phyloP scores from a whole-genome alignment of 1,140 invertebrate genomes.

The Euborellia annulipes region DNA sequence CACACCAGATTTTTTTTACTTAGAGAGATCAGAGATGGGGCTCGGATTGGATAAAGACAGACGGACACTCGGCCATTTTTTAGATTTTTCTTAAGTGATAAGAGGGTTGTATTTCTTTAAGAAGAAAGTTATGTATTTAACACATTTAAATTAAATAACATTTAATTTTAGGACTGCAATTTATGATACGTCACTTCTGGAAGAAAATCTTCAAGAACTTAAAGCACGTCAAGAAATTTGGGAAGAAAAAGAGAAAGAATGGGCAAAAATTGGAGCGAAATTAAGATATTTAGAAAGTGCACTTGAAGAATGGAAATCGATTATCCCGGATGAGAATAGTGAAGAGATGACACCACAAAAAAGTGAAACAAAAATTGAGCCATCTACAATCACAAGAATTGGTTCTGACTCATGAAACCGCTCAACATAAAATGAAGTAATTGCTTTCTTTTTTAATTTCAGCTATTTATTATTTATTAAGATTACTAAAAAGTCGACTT shows the following conservation, averaged over 20 bases:
- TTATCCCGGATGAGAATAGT: conserved; percentile 24
- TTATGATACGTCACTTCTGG: conserved; percentile 19
- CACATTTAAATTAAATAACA: too few relatives aligned
- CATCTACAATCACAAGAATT: conserved; percentile 27
- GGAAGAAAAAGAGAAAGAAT: conserved; percentile 20
- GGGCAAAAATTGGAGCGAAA: conserved; percentile 14
- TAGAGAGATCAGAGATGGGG: too few relatives aligned
- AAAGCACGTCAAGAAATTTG: conserved; percentile 18
- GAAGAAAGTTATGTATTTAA: too few relatives aligned
- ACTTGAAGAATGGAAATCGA: conserved; percentile 23
- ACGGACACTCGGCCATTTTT: too few relatives aligned
- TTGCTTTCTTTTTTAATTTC: too few relatives aligned
- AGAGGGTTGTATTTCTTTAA: too few relatives aligned
- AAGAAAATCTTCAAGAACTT: conserved; percentile 22
- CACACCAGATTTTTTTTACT: too few relatives aligned
- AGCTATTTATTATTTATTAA: conserved; percentile 19
- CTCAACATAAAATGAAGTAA: conserved; percentile 22
- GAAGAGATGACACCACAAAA: conserved; percentile 21
- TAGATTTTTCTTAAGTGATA: too few relatives aligned
- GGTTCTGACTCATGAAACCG: conserved; percentile 24
- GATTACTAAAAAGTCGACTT: too few relatives aligned
- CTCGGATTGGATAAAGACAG: too few relatives aligned
- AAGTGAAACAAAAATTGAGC: conserved; percentile 26
- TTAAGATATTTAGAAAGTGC: conserved; percentile 23
- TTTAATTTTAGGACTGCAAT: conserved; percentile 19